Conservation (phyloP, 2,113 vertebrate genomes). For the Anolis carolinensis region DNA sequence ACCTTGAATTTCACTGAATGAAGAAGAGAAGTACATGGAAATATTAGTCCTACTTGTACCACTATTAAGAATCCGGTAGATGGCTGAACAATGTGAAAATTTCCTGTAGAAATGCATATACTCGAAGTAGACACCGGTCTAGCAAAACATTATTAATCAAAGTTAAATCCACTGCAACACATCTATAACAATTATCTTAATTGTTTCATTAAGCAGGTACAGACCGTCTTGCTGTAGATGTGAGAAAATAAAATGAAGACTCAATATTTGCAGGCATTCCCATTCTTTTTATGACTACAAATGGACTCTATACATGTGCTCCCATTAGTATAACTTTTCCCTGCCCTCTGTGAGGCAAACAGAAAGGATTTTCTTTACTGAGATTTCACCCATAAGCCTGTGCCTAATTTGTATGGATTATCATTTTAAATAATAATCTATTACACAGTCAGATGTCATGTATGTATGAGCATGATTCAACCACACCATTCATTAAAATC, state of each 20-base stretch:
- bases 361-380: not conserved
- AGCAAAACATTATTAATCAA: slow-evolving; percentile 38
- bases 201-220: slow-evolving; percentile 32
- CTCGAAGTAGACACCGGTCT: not conserved
- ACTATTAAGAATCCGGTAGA: not conserved
- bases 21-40: not conserved
- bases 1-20: not conserved
- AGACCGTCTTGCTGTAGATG: not conserved
- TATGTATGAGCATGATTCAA: not conserved
- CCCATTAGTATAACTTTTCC: not conserved
- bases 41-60: not conserved
- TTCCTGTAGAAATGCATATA: not conserved
- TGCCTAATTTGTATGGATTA: slow-evolving; percentile 25
- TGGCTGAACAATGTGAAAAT: not conserved
- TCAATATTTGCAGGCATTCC: not conserved
- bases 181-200: slow-evolving; percentile 8
- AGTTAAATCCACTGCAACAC: slow-evolving; percentile 5
- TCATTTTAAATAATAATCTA: not conserved
- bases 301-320: not conserved
- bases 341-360: not conserved
- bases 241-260: slow-evolving; percentile 19
- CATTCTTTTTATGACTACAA: not conserved
- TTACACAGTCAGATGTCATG: slow-evolving; percentile 6
- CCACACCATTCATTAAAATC: slow-evolving; percentile 15
- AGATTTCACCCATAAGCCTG: not conserved